phyloP scores from a whole-genome alignment of 2,113 vertebrate species.

The Archilochus colubris region DNA sequence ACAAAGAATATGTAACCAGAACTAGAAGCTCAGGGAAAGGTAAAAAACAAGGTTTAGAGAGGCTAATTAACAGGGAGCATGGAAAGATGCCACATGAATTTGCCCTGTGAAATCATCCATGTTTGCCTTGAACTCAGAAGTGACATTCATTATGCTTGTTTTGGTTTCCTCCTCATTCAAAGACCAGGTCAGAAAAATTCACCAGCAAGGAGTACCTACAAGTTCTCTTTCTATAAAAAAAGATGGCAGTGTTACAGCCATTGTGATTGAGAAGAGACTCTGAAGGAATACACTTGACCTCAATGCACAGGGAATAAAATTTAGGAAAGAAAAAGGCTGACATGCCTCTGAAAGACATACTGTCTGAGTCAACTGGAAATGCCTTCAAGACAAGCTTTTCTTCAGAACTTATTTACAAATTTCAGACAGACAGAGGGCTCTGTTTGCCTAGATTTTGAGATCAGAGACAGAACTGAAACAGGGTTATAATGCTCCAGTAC shows the following conservation, averaged over 20 bases:
- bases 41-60: not conserved
- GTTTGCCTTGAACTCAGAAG: not conserved
- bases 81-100: not conserved
- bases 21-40: not conserved
- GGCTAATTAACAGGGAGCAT: not conserved
- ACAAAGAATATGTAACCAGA: not conserved
- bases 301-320: not conserved
- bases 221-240: not conserved
- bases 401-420: not conserved
- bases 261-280: rapidly evolving
- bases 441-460: conserved; percentile 20
- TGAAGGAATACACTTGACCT: not conserved
- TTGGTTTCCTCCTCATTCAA: not conserved
- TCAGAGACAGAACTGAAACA: not conserved
- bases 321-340: not conserved
- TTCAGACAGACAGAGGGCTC: conserved; percentile 46
- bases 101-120: not conserved
- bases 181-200: not conserved
- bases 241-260: not conserved
- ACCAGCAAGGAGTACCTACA: not conserved
- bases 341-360: not conserved
- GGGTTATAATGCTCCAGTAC: not conserved
- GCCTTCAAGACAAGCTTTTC: not conserved
- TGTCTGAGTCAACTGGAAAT: not conserved
- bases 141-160: not conserved